These are phyloP conservation scores for Acropora tenuis DNA, from an alignment of 64 coral and sea anemone genomes.

Conservation along the genomic window DNA sequence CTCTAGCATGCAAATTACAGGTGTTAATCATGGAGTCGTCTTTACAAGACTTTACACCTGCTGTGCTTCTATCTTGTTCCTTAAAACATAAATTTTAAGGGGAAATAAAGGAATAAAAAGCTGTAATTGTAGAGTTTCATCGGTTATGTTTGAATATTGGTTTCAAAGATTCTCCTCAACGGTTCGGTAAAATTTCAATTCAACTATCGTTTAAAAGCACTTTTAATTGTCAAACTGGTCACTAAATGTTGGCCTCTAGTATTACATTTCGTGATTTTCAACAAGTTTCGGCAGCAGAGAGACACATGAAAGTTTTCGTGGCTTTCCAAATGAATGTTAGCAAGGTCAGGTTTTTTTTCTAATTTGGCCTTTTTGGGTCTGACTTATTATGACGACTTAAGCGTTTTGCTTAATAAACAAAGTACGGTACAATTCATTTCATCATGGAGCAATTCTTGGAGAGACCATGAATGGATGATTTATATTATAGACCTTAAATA, in stretches of 20 bases:
- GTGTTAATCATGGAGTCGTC: background rate
- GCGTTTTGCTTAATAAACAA: constrained; percentile 7
- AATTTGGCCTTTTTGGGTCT: background rate
- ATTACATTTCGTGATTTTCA: background rate
- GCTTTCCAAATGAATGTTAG: no score
- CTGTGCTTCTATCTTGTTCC: background rate
- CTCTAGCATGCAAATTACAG: constrained; percentile 14
- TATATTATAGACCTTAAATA: background rate
- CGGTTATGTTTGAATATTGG: no score
- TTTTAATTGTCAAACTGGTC: background rate
- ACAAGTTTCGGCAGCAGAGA: background rate
- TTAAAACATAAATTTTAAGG: background rate
- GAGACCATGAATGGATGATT: background rate
- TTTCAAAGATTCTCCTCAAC: no score
- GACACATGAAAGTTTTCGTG: no score
- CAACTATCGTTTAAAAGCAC: background rate
- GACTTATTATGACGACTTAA: background rate
- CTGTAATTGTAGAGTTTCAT: no score
- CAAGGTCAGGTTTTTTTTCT: background rate
- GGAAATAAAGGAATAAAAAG: background rate
- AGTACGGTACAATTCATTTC: background rate
- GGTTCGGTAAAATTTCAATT: background rate
- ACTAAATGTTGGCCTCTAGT: background rate
- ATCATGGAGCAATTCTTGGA: background rate
- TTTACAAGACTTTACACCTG: background rate